A percentile compares a stretch with the other conserved stretches of the same genome.
Evolutionary conservation across 1,140 invertebrate species (phyloP).

Genomic region (Aphidius ervi): DNA sequence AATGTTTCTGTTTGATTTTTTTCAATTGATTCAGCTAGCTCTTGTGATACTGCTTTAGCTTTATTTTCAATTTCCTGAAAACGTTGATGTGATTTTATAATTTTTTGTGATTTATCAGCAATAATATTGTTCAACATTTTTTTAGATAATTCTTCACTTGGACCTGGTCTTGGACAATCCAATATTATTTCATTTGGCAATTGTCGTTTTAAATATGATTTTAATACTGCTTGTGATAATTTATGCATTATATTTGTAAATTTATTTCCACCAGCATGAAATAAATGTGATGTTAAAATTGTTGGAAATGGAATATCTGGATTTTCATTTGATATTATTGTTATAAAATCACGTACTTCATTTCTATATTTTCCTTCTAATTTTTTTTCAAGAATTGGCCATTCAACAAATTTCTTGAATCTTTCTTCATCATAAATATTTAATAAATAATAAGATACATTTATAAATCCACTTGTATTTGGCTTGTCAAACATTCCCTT

Average conservation of each 20-base stretch:
- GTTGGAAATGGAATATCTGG: constrained; percentile 35
- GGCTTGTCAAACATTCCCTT: constrained; percentile 55
- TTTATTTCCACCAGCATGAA: constrained; percentile 37
- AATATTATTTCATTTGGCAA: background rate
- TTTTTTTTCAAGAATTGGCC: constrained; percentile 53
- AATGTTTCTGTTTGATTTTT: constrained; percentile 31
- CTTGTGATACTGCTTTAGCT: constrained; percentile 24
- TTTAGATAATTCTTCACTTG: background rate
- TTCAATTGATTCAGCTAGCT: constrained; percentile 24
- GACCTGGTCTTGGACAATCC: too few species aligned
- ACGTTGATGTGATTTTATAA: constrained; percentile 12
- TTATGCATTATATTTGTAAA: constrained; percentile 42
- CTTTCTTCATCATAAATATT: constrained; percentile 45
- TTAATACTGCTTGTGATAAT: constrained; percentile 35
- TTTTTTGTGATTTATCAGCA: constrained; percentile 14
- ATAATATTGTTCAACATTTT: constrained; percentile 13
- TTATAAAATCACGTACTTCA: constrained; percentile 36
- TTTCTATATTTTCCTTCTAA: constrained; percentile 50
- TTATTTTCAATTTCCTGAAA: constrained; percentile 18
- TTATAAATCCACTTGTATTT: constrained; percentile 51
- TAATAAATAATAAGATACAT: constrained; percentile 52
- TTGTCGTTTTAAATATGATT: constrained; percentile 28
- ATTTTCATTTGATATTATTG: constrained; percentile 35
- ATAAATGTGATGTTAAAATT: constrained; percentile 36
- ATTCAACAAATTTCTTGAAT: constrained; percentile 49